These are phyloP conservation scores for Drosophila obscura DNA, from an alignment of 1,140 invertebrate genomes.

Conservation along the genomic window DNA sequence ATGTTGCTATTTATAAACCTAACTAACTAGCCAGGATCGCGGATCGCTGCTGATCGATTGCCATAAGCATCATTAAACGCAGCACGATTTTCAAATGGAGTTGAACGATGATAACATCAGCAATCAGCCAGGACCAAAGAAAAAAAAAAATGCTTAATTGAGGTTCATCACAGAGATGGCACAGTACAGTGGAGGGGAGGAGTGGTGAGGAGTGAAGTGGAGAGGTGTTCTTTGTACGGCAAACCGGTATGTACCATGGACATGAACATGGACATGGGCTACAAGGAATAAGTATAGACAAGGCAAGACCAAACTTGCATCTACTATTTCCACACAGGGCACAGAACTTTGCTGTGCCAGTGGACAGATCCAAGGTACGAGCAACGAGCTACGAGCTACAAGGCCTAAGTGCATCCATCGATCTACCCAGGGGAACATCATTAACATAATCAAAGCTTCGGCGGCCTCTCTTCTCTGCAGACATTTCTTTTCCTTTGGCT, in stretches of 20 bases:
- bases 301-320: too few species aligned
- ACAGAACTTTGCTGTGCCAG: slow-evolving; percentile 6
- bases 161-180: slow-evolving; percentile 10
- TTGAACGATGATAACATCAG: slow-evolving; percentile 45
- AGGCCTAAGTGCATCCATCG: slow-evolving; percentile 6
- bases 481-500: too few species aligned
- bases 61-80: slow-evolving; percentile 54
- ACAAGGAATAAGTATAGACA: too few species aligned
- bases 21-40: slow-evolving; percentile 7
- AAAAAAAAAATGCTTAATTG: slow-evolving; percentile 65
- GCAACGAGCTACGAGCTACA: slow-evolving; percentile 9
- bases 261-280: too few species aligned
- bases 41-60: slow-evolving; percentile 56
- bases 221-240: slow-evolving; percentile 6
- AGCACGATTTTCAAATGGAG: slow-evolving; percentile 62
- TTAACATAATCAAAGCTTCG: slow-evolving; percentile 62
- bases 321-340: too few species aligned
- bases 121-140: slow-evolving; percentile 46
- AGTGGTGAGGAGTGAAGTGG: neutral
- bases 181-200: too few species aligned
- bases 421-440: slow-evolving; percentile 24
- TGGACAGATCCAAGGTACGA: neutral
- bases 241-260: slow-evolving; percentile 20
- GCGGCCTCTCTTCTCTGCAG: too few species aligned
- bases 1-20: slow-evolving; percentile 42